Evolutionary conservation across 2,113 vertebrate species (phyloP).

Genomic region (Asarcornis scutulata): DNA sequence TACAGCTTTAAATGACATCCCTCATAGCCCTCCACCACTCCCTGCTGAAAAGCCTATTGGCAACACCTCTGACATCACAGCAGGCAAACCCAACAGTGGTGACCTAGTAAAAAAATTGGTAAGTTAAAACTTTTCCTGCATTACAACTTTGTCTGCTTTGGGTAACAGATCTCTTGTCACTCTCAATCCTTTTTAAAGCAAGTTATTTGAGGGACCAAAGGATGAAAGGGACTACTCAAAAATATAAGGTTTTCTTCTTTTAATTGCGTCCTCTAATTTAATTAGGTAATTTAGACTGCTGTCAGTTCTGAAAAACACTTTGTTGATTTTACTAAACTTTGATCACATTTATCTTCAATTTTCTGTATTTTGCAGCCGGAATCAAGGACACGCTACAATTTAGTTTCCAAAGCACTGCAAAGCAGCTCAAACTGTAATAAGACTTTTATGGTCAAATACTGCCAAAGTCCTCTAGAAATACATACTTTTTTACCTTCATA

Average conservation of each 20-base stretch:
- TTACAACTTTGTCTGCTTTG: not conserved
- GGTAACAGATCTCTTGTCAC: not conserved
- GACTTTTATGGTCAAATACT: not conserved
- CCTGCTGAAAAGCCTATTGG: conserved; percentile 87
- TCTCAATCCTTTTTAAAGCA: not conserved
- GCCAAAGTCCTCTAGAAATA: not conserved
- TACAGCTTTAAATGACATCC: conserved; percentile 76
- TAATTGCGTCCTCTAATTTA: not conserved
- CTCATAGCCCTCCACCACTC: conserved; percentile 82
- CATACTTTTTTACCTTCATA: not conserved
- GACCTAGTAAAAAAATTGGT: conserved; percentile 68
- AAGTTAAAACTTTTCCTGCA: conserved; percentile 32
- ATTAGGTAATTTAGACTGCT: conserved; percentile 8
- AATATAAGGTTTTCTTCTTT: not conserved
- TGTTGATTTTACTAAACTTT: conserved; percentile 10
- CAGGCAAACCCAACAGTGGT: conserved; percentile 59
- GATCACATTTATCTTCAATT: conserved; percentile 23
- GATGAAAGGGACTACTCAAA: not conserved
- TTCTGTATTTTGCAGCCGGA: not conserved
- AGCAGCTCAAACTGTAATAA: not conserved
- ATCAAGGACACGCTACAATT: not conserved
- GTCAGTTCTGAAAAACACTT: conserved; percentile 3
- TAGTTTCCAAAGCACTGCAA: not conserved
- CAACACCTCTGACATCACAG: conserved; percentile 47
- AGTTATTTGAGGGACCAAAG: not conserved